Evolutionary conservation across 2,888 invertebrate species (phyloP).

Genomic region (Caprella mutica): DNA sequence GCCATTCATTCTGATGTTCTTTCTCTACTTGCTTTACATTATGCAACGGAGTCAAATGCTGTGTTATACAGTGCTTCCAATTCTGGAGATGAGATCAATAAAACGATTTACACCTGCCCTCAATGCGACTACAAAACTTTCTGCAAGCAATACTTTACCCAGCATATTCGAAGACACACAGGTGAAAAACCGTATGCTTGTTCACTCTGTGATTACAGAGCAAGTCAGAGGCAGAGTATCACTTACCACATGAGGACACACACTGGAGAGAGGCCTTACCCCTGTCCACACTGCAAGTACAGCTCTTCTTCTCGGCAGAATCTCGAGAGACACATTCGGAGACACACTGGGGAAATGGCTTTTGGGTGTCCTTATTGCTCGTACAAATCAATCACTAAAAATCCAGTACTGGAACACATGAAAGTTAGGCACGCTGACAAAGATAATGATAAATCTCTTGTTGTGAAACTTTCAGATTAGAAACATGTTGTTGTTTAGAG

Average conservation of each 20-base stretch:
- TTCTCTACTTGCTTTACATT: too few relatives aligned
- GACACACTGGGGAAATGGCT: constrained; percentile 9
- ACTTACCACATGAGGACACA: constrained; percentile 8
- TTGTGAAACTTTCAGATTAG: constrained; percentile 1
- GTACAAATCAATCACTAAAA: constrained; percentile 7
- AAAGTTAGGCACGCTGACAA: background rate
- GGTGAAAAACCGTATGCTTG: constrained; percentile 4
- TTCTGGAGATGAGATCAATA: too few relatives aligned
- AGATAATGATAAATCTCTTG: constrained; percentile 5
- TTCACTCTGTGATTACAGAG: constrained; percentile 5
- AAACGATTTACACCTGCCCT: too few relatives aligned
- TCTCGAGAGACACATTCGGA: background rate
- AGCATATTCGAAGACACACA: constrained; percentile 4
- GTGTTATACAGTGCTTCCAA: too few relatives aligned
- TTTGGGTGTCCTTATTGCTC: constrained; percentile 6
- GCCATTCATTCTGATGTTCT: too few relatives aligned
- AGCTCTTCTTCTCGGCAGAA: constrained; percentile 7
- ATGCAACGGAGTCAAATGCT: too few relatives aligned
- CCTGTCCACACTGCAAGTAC: constrained; percentile 1
- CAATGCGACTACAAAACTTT: constrained; percentile 1
- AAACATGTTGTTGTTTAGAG: too few relatives aligned
- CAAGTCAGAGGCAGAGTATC: constrained; percentile 3
- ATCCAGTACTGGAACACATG: constrained; percentile 7
- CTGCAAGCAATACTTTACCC: constrained; percentile 6
- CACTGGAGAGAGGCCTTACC: constrained; percentile 4